These are phyloP conservation scores for Zaprionus capensis DNA, from an alignment of 1,140 invertebrate species.

Conservation along the genomic window DNA sequence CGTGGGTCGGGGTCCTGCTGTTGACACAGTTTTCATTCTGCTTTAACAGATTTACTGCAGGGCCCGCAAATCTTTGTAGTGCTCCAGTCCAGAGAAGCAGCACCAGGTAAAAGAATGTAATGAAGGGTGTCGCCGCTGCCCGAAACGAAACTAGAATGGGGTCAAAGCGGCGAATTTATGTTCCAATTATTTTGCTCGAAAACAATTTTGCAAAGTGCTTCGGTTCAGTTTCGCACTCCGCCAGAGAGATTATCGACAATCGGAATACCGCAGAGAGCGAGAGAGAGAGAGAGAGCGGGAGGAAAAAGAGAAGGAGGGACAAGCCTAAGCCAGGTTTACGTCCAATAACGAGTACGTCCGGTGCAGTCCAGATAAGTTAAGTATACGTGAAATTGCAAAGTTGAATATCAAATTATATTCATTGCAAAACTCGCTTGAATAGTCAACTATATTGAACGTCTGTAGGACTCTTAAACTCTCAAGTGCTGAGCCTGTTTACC, in stretches of 20 bases:
- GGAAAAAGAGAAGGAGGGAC: too few species aligned
- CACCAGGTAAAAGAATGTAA: slow-evolving; percentile 15
- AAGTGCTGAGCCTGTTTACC: neutral
- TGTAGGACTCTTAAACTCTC: neutral
- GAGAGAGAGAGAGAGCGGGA: too few species aligned
- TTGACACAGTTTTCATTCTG: slow-evolving; percentile 50
- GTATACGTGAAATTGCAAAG: neutral
- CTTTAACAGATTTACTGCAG: slow-evolving; percentile 45
- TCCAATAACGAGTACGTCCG: neutral
- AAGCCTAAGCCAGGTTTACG: neutral
- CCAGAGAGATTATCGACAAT: slow-evolving; percentile 13
- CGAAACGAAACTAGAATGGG: slow-evolving; percentile 29
- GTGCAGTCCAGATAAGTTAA: neutral
- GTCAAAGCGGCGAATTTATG: slow-evolving; percentile 40
- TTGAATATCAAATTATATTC: neutral
- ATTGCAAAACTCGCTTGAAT: neutral
- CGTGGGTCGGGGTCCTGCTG: slow-evolving; percentile 29
- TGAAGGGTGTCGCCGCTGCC: slow-evolving; percentile 8
- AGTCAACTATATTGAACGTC: neutral
- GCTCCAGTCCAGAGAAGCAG: neutral
- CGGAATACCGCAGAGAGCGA: neutral
- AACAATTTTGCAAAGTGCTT: slow-evolving; percentile 44
- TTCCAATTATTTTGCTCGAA: slow-evolving; percentile 41
- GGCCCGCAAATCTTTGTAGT: slow-evolving; percentile 18
- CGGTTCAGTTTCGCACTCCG: neutral